Evolutionary conservation across 2,113 vertebrate species (phyloP).

Genomic region (Centrocercus urophasianus): DNA sequence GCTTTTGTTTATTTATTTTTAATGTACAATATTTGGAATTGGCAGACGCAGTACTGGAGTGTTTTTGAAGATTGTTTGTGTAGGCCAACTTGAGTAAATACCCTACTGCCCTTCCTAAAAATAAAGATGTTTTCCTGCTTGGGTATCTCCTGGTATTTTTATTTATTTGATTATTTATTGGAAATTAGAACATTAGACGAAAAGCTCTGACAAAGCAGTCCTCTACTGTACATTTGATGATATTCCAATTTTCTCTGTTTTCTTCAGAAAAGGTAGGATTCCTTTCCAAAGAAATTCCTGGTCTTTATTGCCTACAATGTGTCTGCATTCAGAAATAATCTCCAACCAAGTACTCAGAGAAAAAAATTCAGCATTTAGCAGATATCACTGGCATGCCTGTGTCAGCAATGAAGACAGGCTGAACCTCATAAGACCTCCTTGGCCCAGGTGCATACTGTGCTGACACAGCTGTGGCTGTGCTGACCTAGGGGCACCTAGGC

Average conservation of each 20-base stretch:
- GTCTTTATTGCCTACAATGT: not conserved
- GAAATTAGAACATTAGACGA: not conserved
- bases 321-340: not conserved
- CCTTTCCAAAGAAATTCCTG: not conserved
- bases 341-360: not conserved
- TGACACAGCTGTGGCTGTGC: not conserved
- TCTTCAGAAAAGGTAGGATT: not conserved
- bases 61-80: slow-evolving; percentile 49
- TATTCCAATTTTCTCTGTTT: not conserved
- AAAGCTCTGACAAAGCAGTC: not conserved
- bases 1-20: slow-evolving; percentile 37
- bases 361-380: not conserved
- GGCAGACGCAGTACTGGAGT: slow-evolving; percentile 10
- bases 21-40: slow-evolving; percentile 11
- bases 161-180: slow-evolving; percentile 29
- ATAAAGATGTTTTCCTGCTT: slow-evolving; percentile 42
- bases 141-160: slow-evolving; percentile 7
- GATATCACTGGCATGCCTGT: not conserved
- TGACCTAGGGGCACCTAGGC: not conserved
- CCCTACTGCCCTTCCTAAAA: slow-evolving; percentile 42
- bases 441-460: not conserved
- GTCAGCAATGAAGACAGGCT: not conserved
- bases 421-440: not conserved
- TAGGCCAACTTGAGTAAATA: slow-evolving; percentile 27
- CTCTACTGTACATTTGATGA: not conserved